Conservation (phyloP, 2,888 invertebrate genomes). For the Limnephilus marmoratus region DNA sequence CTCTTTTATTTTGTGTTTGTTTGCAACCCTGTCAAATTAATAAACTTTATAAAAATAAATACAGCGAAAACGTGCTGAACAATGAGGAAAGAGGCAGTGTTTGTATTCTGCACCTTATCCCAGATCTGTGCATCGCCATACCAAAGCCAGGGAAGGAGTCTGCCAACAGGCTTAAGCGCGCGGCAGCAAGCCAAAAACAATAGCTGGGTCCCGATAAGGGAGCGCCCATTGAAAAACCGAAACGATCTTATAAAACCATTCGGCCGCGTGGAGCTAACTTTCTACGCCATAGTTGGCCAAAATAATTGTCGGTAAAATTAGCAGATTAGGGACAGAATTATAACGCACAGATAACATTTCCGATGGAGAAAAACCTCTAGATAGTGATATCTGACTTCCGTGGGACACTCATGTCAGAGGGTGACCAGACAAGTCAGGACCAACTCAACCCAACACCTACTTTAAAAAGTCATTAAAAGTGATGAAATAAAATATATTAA, state of each 20-base stretch:
- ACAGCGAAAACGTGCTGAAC: neutral
- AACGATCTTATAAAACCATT: constrained; percentile 3
- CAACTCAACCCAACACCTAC: no score
- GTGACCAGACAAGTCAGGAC: no score
- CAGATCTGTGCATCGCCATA: constrained; percentile 15
- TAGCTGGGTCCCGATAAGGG: constrained; percentile 9
- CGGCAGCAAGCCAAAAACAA: constrained; percentile 39
- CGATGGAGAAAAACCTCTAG: neutral
- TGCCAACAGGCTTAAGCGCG: constrained; percentile 24
- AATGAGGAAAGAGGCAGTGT: neutral
- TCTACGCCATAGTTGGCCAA: neutral
- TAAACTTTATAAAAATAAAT: neutral
- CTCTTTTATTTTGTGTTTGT: neutral
- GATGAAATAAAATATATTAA: no score
- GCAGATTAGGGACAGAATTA: neutral
- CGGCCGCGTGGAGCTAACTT: neutral
- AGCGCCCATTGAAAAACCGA: constrained; percentile 2
- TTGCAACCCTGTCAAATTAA: neutral
- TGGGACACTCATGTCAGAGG: no score
- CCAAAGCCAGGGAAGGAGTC: neutral
- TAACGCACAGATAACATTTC: neutral
- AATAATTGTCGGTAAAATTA: neutral
- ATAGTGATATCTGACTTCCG: neutral
- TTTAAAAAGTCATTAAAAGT: no score
- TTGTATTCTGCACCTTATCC: neutral